Evolutionary conservation across 2,113 vertebrate genomes (phyloP), one percentile per base, ranked within the genome.

Genomic region (Coturnix japonica): DNA sequence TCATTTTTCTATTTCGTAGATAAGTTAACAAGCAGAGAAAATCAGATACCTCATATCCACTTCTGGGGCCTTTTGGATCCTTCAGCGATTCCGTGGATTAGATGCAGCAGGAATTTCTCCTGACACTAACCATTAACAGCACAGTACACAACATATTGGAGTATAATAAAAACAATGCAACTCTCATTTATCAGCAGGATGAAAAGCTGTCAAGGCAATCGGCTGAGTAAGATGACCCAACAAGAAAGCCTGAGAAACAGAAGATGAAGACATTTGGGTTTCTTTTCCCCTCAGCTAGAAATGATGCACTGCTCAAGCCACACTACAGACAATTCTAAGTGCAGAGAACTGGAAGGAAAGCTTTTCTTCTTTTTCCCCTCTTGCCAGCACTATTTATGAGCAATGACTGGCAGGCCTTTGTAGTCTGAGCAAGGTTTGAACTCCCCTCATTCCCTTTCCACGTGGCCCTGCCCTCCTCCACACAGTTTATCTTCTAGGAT

Each of bases 21-120:
- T 18, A 46, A 92, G 87, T 89, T 77, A 94, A 94, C 85, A 90
- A 92, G 89, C 89, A 79, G 91, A 92, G 77, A 89, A 93, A 86
- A 92, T 93, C 91, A 65, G 61, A 69, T 33, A 35, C 46, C 74
- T 84, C 91, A 33, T 67, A 87, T 81, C 84, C 93, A 87, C 71
- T 92, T 67, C 75, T 69, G 84, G 46, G 74, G 67, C 33, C 47
- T 89, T 81, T 16, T 60, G 57, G 83, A 78, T 54, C 84, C 53
- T 88, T 81, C 57, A 69, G 0, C 6, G 73, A 81, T 60, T 81
- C 86, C 69, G 70, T 39, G 83, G 20, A 3, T 67, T 30, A 72
- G 35, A 65, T 7, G 3, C 28, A 81, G 87, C 53, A 78, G 66
- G 61, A 89, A 61, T 71, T 73, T 67, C 83, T 81, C 53, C 86